These are phyloP conservation scores for Brachyrhaphis roseni DNA, from an alignment of 2,797 vertebrate genomes.

Conservation along the genomic window DNA sequence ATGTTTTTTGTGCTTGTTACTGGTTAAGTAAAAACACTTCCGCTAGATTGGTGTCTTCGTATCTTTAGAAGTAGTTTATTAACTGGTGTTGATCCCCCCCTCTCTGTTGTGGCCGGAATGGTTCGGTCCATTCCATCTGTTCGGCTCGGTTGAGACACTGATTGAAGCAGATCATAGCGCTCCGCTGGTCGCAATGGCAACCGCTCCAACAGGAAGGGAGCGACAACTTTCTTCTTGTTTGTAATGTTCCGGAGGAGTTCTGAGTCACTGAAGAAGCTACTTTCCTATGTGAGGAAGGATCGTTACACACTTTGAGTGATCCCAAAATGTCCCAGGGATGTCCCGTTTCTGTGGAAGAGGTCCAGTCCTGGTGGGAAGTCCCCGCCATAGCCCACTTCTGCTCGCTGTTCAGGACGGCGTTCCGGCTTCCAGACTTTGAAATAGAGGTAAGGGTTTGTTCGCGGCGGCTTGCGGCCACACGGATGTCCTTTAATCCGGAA, in stretches of 20 bases:
- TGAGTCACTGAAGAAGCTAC: constrained; percentile 38
- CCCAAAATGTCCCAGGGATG: constrained; percentile 87
- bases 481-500: constrained; percentile 28
- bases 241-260: constrained; percentile 51
- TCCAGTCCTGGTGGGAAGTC: constrained; percentile 98
- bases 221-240: constrained; percentile 69
- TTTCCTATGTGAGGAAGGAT: constrained; percentile 78
- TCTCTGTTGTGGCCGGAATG: constrained; percentile 41
- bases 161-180: constrained; percentile 80
- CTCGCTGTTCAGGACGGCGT: constrained; percentile 95
- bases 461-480: rapidly evolving
- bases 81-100: constrained; percentile 31
- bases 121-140: constrained; percentile 82
- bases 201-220: constrained; percentile 35
- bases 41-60: rapidly evolving
- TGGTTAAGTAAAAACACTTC: rapidly evolving
- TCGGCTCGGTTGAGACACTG: constrained; percentile 72
- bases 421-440: constrained; percentile 96
- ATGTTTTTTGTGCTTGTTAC: rapidly evolving
- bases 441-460: constrained; percentile 88
- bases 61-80: not conserved
- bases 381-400: constrained; percentile 99
- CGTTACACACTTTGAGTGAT: constrained; percentile 37
- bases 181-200: constrained; percentile 74
- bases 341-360: constrained; percentile 87